Conservation (phyloP, 2,113 vertebrate species). For the Dicrurus megarhynchus region DNA sequence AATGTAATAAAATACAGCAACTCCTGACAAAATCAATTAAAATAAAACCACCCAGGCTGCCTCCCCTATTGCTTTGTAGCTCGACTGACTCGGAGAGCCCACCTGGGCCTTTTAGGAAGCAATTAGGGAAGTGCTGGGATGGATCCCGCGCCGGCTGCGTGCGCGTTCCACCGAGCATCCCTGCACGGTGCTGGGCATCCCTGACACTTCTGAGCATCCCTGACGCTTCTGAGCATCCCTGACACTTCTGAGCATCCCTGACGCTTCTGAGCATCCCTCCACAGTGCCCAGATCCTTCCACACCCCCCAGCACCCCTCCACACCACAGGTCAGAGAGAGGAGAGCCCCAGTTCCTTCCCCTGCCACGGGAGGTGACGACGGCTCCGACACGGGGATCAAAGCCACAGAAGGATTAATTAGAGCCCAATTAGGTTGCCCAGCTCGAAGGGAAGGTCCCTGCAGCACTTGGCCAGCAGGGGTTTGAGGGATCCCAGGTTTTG, state of each 20-base stretch:
- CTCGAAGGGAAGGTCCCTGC: not conserved
- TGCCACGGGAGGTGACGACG: accelerated
- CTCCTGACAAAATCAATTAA: conserved; percentile 32
- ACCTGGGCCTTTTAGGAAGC: conserved; percentile 53
- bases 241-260: too few species aligned
- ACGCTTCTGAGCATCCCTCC: not conserved
- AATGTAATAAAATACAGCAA: conserved; percentile 16
- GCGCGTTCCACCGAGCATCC: not conserved
- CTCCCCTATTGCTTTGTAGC: not conserved
- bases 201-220: not conserved
- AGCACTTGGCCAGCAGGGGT: not conserved
- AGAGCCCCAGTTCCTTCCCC: not conserved
- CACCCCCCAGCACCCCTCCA: not conserved
- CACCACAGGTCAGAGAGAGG: accelerated
- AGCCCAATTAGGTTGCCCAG: not conserved
- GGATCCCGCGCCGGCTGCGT: not conserved
- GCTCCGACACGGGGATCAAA: not conserved
- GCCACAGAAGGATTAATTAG: conserved; percentile 9
- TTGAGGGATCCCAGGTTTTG: not conserved
- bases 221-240: not conserved
- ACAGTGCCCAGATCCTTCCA: not conserved
- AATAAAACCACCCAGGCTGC: not conserved
- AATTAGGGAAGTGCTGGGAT: not conserved
- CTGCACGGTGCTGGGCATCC: not conserved
- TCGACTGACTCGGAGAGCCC: not conserved